Evolutionary conservation across 2,888 invertebrate species (phyloP).

Genomic region (Hirtodrosophila histrioides): DNA sequence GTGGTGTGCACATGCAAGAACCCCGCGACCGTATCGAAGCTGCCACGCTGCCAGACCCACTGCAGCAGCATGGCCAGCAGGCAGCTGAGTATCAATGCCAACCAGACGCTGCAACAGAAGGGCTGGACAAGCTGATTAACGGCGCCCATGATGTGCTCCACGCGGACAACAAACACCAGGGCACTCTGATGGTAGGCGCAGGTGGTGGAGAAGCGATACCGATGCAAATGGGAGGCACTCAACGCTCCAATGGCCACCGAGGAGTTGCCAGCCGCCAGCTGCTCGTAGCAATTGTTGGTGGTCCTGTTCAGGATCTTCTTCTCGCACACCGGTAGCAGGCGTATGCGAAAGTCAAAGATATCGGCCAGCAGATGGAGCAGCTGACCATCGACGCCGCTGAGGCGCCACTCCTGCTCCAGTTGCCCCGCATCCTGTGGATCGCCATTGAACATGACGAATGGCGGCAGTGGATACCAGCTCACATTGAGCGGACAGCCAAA

Average conservation of each 20-base stretch:
- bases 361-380: conserved; percentile 66
- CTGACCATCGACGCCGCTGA: conserved; percentile 78
- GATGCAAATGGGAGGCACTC: conserved; percentile 57
- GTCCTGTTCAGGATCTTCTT: conserved; percentile 7
- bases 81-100: conserved; percentile 36
- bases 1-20: conserved; percentile 59
- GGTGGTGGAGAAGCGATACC: conserved; percentile 59
- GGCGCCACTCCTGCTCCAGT: conserved; percentile 34
- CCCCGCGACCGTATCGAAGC: conserved; percentile 49
- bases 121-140: conserved; percentile 69
- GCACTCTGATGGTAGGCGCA: conserved; percentile 69
- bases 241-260: conserved; percentile 76
- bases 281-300: conserved; percentile 49
- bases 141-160: conserved; percentile 55
- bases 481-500: conserved; percentile 69
- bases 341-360: conserved; percentile 69
- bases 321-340: conserved; percentile 49
- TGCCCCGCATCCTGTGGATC: conserved; percentile 51
- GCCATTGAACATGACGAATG: conserved; percentile 69
- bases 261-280: conserved; percentile 50
- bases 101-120: conserved; percentile 66
- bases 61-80: conserved; percentile 33
- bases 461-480: conserved; percentile 59
- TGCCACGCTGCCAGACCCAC: conserved; percentile 22
- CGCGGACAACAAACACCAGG: conserved; percentile 70